Conservation (phyloP, 2,888 invertebrate species). For the Homarus gammarus region DNA sequence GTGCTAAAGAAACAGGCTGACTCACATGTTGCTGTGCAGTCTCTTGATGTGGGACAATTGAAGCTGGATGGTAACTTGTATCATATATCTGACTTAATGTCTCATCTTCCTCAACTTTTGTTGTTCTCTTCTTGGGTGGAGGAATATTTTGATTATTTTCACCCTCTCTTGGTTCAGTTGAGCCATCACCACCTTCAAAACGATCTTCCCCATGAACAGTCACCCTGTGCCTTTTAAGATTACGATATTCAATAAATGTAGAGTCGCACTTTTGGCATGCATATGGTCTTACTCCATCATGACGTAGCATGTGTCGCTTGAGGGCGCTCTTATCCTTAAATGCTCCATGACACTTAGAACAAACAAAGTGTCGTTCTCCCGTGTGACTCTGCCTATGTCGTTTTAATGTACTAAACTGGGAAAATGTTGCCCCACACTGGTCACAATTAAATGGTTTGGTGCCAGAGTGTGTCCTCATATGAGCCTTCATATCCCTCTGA, state of each 20-base stretch:
- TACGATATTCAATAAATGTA: conserved; percentile 69
- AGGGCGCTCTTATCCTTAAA: conserved; percentile 71
- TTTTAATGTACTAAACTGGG: conserved; percentile 59
- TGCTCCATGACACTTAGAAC: conserved; percentile 58
- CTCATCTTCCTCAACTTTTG: conserved; percentile 46
- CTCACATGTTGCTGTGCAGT: conserved; percentile 25
- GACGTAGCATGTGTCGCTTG: conserved; percentile 70
- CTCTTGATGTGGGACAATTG: conserved; percentile 35
- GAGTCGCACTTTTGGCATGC: conserved; percentile 67
- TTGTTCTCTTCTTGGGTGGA: conserved; percentile 44
- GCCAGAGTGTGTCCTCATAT: conserved; percentile 67
- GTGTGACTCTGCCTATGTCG: conserved; percentile 61
- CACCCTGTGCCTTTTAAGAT: conserved; percentile 72
- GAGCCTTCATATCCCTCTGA: conserved; percentile 71
- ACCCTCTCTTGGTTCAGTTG: conserved; percentile 27
- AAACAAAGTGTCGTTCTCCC: conserved; percentile 61
- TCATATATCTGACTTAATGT: conserved; percentile 61
- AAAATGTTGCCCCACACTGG: conserved; percentile 59
- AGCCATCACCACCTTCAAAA: conserved; percentile 51
- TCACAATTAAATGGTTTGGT: conserved; percentile 64
- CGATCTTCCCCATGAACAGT: conserved; percentile 72
- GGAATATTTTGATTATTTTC: conserved; percentile 36
- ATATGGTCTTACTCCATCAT: conserved; percentile 63
- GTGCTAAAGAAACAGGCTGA: conserved; percentile 22
- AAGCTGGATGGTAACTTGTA: conserved; percentile 26